Percentiles rank a stretch among this genome's conserved stretches.
These are phyloP conservation scores for Chouioia cunea DNA, from an alignment of 2,888 invertebrate genomes.

Conservation along the genomic window DNA sequence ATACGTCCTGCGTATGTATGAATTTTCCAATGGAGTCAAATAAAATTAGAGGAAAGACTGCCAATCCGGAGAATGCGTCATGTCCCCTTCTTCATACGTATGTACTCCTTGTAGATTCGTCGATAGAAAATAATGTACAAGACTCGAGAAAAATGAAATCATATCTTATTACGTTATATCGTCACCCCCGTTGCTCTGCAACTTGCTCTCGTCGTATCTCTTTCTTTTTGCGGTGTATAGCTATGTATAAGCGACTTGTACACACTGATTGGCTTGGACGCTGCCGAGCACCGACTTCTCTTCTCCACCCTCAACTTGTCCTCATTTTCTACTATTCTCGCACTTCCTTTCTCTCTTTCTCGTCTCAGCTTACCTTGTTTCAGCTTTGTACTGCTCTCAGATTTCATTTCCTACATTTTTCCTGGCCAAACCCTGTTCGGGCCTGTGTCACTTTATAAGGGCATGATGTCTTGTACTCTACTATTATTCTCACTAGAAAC, in stretches of 20 bases:
- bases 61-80: background rate
- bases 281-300: constrained; percentile 50
- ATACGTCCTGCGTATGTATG: background rate
- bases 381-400: too few relatives aligned
- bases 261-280: constrained; percentile 46
- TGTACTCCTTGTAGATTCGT: too few relatives aligned
- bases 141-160: constrained; percentile 56
- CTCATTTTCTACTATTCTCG: background rate
- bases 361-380: background rate
- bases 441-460: too few relatives aligned
- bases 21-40: constrained; percentile 12
- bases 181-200: constrained; percentile 45
- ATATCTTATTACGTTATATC: constrained; percentile 60
- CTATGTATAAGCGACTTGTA: background rate
- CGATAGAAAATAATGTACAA: constrained; percentile 4
- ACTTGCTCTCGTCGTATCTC: constrained; percentile 12
- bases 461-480: too few relatives aligned
- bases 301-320: constrained; percentile 9
- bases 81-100: constrained; percentile 24
- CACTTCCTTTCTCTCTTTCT: background rate
- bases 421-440: too few relatives aligned
- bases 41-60: constrained; percentile 25
- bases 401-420: too few relatives aligned
- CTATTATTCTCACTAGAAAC: too few relatives aligned
- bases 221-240: background rate